Conservation (phyloP, 2,113 vertebrate species). For the Varanus salvator region DNA sequence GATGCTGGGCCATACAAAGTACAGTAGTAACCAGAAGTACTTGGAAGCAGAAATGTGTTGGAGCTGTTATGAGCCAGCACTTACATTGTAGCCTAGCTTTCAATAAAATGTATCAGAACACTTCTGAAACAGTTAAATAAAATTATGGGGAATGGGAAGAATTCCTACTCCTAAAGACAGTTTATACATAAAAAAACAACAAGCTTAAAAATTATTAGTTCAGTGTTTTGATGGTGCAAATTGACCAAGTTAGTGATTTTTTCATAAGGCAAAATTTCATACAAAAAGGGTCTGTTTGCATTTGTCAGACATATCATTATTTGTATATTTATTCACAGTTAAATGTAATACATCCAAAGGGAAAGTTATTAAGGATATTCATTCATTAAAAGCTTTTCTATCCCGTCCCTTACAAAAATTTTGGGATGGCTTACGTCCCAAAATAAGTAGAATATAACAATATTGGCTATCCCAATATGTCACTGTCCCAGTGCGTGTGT, state of each 20-base stretch:
- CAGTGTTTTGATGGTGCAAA: constrained; percentile 30
- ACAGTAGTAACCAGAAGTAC: not conserved
- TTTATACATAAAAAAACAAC: constrained; percentile 23
- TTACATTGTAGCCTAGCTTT: constrained; percentile 5
- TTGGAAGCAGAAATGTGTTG: not conserved
- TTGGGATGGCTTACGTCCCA: no score
- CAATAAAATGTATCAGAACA: constrained; percentile 17
- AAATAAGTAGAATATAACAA: no score
- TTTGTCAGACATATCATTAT: not conserved
- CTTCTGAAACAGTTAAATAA: not conserved
- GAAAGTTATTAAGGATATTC: constrained; percentile 7
- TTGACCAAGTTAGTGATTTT: constrained; percentile 3
- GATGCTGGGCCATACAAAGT: not conserved
- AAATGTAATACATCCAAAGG: not conserved
- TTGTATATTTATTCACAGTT: not conserved
- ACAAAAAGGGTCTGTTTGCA: not conserved
- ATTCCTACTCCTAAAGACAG: constrained; percentile 34
- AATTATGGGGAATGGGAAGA: not conserved
- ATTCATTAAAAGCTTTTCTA: no score
- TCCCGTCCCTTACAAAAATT: no score
- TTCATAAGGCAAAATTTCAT: constrained; percentile 23
- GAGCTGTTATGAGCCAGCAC: not conserved
- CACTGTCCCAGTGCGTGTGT: no score
- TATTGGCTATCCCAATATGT: no score
- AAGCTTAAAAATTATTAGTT: constrained; percentile 21